Conservation (phyloP, 2,888 invertebrate genomes). For the Drosophila borborema region DNA sequence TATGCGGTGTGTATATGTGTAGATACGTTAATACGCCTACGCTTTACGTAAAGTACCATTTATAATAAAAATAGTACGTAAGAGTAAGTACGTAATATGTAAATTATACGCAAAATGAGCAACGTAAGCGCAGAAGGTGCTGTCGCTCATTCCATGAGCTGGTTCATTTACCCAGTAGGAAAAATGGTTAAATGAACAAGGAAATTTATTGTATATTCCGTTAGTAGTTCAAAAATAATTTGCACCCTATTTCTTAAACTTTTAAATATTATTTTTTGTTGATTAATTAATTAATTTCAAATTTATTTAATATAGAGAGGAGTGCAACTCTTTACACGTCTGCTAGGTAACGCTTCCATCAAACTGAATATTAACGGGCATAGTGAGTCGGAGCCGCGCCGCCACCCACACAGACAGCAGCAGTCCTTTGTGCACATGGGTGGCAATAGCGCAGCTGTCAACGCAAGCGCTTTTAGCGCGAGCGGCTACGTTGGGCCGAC, state of each 20-base stretch:
- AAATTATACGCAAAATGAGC: conserved; percentile 28
- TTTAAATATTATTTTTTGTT: too few relatives aligned
- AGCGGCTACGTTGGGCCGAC: conserved; percentile 83
- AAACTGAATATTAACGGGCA: conserved; percentile 57
- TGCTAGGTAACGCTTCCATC: conserved; percentile 59
- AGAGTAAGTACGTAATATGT: conserved; percentile 30
- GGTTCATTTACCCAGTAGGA: conserved; percentile 15
- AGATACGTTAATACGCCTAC: conserved; percentile 57
- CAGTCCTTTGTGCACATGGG: conserved; percentile 69
- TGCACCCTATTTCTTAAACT: too few relatives aligned
- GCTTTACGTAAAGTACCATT: conserved; percentile 42
- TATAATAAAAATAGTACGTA: conserved; percentile 41
- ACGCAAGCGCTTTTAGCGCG: conserved; percentile 77
- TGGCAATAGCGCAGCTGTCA: conserved; percentile 78
- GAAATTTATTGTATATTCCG: not conserved
- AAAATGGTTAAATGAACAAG: not conserved
- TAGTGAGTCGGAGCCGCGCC: conserved; percentile 38
- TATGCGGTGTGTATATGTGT: conserved; percentile 38
- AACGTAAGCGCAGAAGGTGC: conserved; percentile 29
- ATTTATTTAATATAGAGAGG: not conserved
- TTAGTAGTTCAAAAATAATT: not conserved
- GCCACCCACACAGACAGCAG: conserved; percentile 43
- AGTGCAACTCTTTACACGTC: conserved; percentile 31
- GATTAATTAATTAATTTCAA: not conserved
- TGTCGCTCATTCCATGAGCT: not conserved